These are phyloP conservation scores for Sisor rabdophorus DNA, from an alignment of 2,113 vertebrate genomes.

Conservation along the genomic window DNA sequence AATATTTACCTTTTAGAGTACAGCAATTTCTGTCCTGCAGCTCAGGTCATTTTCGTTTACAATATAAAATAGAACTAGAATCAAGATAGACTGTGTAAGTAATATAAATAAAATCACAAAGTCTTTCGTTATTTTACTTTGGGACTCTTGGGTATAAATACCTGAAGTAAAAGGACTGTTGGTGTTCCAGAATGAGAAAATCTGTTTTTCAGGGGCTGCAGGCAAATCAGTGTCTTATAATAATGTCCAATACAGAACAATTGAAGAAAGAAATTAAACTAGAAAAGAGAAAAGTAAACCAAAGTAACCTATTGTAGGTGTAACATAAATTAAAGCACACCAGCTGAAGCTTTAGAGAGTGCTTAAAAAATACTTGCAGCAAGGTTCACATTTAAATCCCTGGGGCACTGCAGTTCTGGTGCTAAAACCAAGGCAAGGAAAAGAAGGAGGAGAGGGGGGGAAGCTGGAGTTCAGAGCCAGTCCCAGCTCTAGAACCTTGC, in stretches of 20 bases:
- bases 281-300: background rate
- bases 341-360: constrained; percentile 11
- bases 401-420: constrained; percentile 30
- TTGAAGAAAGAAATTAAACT: background rate
- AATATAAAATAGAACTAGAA: background rate
- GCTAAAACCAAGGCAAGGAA: constrained; percentile 5
- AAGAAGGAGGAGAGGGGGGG: background rate
- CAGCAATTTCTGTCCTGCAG: background rate
- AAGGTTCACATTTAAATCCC: constrained; percentile 30
- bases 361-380: constrained; percentile 8
- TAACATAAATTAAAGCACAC: background rate
- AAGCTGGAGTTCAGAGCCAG: constrained; percentile 11
- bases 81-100: background rate
- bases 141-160: background rate
- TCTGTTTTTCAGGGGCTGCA: background rate
- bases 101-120: background rate
- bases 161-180: background rate
- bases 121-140: background rate
- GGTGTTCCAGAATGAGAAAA: background rate
- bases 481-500: constrained; percentile 41
- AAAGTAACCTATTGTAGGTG: background rate
- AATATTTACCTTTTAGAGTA: background rate
- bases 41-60: background rate
- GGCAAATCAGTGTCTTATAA: too few species aligned
- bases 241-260: background rate